phyloP scores from a whole-genome alignment of 2,113 vertebrate species.

The Trogon melanurus region DNA sequence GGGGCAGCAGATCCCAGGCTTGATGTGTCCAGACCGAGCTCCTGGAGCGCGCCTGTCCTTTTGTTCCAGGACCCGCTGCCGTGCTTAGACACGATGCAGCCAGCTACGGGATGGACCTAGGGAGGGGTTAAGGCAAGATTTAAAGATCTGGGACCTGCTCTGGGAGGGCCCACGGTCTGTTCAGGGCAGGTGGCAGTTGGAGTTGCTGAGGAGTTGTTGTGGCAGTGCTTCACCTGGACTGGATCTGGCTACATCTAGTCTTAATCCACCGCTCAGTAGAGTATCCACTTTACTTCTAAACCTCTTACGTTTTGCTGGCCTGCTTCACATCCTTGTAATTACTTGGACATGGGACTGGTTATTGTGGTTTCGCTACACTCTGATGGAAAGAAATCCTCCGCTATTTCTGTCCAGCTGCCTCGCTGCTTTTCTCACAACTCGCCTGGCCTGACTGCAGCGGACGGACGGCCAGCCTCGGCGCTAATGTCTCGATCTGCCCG shows the following conservation, averaged over 20 bases:
- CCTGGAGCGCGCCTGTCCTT: accelerated
- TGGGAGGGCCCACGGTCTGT: not conserved
- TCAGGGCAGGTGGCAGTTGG: not conserved
- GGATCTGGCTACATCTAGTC: not conserved
- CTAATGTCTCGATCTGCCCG: not conserved
- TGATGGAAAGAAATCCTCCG: not conserved
- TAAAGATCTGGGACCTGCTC: not conserved
- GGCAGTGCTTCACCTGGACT: not conserved
- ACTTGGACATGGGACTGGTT: not conserved
- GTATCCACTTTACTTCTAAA: not conserved
- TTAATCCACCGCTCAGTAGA: not conserved
- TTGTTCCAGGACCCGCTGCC: accelerated
- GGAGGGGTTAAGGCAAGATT: not conserved
- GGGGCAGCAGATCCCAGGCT: not conserved
- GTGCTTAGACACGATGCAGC: not conserved
- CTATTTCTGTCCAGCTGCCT: not conserved
- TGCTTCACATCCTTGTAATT: not conserved
- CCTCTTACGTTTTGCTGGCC: not conserved
- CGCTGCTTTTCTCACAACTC: not conserved
- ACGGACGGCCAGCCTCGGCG: not conserved
- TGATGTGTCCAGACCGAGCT: accelerated
- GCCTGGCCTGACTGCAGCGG: not conserved
- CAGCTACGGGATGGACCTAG: accelerated
- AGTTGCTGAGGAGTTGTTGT: not conserved
- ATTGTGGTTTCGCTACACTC: not conserved